Percentiles rank a stretch among this genome's conserved stretches.
These are phyloP conservation scores for Druceiella hillmani DNA, from an alignment of 2,888 invertebrate genomes.

Conservation along the genomic window DNA sequence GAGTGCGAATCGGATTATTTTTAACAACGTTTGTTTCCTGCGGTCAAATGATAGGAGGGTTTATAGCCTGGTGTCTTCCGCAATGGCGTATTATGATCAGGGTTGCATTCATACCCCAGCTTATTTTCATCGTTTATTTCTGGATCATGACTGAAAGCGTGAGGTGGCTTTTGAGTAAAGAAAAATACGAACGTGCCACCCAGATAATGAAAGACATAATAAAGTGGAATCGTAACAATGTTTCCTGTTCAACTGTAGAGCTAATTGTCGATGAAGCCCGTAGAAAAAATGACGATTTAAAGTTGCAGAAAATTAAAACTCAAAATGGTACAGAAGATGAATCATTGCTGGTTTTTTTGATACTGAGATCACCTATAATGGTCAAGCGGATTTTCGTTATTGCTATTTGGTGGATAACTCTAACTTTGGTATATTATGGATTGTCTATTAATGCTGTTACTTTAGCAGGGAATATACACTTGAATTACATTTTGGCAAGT, in stretches of 20 bases:
- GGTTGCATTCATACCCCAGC: conserved; percentile 61
- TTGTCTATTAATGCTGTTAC: conserved; percentile 70
- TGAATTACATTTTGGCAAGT: conserved; percentile 64
- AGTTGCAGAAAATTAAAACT: conserved; percentile 2
- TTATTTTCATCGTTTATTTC: conserved; percentile 58
- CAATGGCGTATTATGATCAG: conserved; percentile 66
- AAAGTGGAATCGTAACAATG: conserved; percentile 50
- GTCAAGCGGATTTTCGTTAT: conserved; percentile 59
- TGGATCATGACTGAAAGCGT: conserved; percentile 68
- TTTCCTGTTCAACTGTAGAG: conserved; percentile 43
- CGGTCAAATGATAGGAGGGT: conserved; percentile 66
- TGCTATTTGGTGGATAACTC: conserved; percentile 74
- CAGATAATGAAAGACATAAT: conserved; percentile 55
- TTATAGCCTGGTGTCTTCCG: conserved; percentile 59
- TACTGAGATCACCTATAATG: conserved; percentile 50
- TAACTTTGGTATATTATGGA: conserved; percentile 75
- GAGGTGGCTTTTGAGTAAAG: conserved; percentile 69
- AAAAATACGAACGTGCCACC: conserved; percentile 56
- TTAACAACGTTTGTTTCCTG: no score
- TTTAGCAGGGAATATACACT: conserved; percentile 67
- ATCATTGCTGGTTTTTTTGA: conserved; percentile 35
- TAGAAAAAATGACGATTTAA: not conserved
- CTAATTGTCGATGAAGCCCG: no score
- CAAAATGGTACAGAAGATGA: conserved; percentile 3
- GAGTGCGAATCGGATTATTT: no score